Conservation (phyloP, 2,888 invertebrate species). For the Rhingia campestris region DNA sequence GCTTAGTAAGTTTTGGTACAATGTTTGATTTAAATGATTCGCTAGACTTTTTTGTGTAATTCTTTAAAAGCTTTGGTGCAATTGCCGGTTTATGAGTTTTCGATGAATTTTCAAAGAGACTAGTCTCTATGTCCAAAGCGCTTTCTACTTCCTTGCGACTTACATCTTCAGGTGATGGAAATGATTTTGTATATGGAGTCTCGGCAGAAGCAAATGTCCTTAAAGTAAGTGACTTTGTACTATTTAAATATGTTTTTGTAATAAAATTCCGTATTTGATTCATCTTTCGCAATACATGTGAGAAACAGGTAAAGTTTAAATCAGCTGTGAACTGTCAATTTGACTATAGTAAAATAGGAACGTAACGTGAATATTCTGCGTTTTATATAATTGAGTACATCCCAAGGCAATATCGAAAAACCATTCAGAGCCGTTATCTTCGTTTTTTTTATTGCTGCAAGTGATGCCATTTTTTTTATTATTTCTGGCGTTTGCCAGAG, state of each 20-base stretch:
- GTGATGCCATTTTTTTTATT: too few relatives aligned
- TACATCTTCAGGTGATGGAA: conserved; percentile 68
- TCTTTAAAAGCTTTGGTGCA: conserved; percentile 36
- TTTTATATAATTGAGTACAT: too few relatives aligned
- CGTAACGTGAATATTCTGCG: too few relatives aligned
- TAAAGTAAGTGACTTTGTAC: not conserved
- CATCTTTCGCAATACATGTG: conserved; percentile 25
- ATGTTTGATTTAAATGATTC: conserved; percentile 20
- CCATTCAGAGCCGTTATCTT: too few relatives aligned
- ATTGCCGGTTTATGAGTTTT: conserved; percentile 76
- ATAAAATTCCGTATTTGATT: conserved; percentile 46
- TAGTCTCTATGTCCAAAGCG: conserved; percentile 78
- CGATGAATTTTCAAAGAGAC: conserved; percentile 78
- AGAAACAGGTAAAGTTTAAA: conserved; percentile 21
- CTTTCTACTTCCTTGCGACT: conserved; percentile 76
- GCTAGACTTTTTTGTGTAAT: conserved; percentile 17
- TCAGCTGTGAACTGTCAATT: conserved; percentile 31
- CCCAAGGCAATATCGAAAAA: too few relatives aligned
- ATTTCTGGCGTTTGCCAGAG: too few relatives aligned
- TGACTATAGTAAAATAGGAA: not conserved
- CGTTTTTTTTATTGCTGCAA: too few relatives aligned
- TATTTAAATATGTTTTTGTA: conserved; percentile 13
- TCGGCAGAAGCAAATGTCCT: conserved; percentile 8
- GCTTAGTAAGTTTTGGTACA: conserved; percentile 29
- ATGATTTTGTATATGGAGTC: conserved; percentile 38